phyloP scores from a whole-genome alignment of 2,888 invertebrate genomes.

The Prenolepis imparis region DNA sequence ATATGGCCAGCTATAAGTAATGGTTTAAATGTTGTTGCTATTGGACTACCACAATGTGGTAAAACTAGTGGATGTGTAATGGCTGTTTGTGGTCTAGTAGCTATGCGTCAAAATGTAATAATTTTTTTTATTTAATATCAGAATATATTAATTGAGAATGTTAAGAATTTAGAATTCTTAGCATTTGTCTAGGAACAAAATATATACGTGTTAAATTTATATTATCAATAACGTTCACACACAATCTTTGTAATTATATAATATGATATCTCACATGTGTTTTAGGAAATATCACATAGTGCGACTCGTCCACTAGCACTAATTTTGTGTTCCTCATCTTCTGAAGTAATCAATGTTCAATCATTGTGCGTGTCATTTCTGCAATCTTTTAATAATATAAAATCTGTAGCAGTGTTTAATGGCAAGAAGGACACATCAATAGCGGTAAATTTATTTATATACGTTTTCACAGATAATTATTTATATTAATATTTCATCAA shows the following conservation, averaged over 20 bases:
- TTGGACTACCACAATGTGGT: slow-evolving; percentile 89
- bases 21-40: slow-evolving; percentile 89
- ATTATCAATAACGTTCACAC: not conserved
- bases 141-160: not conserved
- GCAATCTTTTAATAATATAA: slow-evolving; percentile 68
- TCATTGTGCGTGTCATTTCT: slow-evolving; percentile 72
- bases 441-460: slow-evolving; percentile 75
- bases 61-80: slow-evolving; percentile 92
- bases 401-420: slow-evolving; percentile 78
- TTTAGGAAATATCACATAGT: slow-evolving; percentile 12
- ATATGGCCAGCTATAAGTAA: slow-evolving; percentile 91
- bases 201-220: slow-evolving; percentile 12
- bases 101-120: slow-evolving; percentile 57
- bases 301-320: slow-evolving; percentile 89
- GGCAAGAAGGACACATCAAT: slow-evolving; percentile 78
- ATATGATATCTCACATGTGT: slow-evolving; percentile 3
- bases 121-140: not conserved
- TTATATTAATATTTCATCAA: not conserved
- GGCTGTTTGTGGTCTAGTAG: slow-evolving; percentile 89
- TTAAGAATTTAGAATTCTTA: not conserved
- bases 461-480: not conserved
- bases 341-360: slow-evolving; percentile 75
- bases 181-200: not conserved
- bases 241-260: not conserved
- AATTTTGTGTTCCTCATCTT: slow-evolving; percentile 89